Evolutionary conservation across 2,113 vertebrate species (phyloP).

Genomic region (Sinosuthora webbiana): DNA sequence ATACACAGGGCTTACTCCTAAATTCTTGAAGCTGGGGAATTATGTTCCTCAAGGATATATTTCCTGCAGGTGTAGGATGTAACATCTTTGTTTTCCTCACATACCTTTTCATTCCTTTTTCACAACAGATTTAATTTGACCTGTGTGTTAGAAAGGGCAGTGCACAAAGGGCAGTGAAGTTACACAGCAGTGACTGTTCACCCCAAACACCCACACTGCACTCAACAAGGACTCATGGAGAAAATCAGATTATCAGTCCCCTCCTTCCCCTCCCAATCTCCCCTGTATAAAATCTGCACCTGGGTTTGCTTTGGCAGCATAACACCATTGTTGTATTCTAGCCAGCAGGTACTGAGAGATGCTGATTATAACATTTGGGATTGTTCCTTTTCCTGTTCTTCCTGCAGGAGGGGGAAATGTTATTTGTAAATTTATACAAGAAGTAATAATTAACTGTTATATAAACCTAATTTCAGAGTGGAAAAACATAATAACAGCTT

Average conservation of each 20-base stretch:
- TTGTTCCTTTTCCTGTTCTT: not conserved
- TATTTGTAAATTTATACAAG: conserved; percentile 14
- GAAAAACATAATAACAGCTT: not conserved
- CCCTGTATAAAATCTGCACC: not conserved
- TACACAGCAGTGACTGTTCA: not conserved
- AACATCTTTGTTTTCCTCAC: not conserved
- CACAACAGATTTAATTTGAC: not conserved
- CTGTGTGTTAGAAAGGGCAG: not conserved
- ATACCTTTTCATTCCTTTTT: not conserved
- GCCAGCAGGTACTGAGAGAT: not conserved
- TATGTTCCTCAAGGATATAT: not conserved
- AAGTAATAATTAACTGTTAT: not conserved
- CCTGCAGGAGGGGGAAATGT: not conserved
- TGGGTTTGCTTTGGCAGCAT: not conserved
- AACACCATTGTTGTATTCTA: not conserved
- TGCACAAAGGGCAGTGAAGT: not conserved
- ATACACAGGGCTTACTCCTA: not conserved
- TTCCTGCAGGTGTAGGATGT: not conserved
- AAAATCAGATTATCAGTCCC: not conserved
- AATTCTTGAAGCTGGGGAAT: not conserved
- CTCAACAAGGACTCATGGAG: not conserved
- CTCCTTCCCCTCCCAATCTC: not conserved
- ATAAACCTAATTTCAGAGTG: not conserved
- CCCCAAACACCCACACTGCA: rapidly evolving
- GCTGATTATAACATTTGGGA: not conserved